phyloP scores from a whole-genome alignment of 1,140 invertebrate genomes.

The Pygmarrhopalites habei region DNA sequence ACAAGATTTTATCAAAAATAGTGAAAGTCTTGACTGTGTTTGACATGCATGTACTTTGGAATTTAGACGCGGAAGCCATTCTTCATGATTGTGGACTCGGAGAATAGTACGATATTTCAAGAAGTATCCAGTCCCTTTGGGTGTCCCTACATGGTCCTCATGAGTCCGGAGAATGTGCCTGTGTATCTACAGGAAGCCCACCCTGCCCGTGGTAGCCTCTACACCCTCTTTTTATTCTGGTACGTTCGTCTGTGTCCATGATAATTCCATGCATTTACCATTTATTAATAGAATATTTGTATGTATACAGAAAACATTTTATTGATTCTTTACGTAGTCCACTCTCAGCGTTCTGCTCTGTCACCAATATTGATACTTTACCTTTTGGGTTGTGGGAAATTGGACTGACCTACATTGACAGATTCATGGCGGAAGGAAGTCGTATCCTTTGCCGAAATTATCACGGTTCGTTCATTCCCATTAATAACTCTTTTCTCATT shows the following conservation, averaged over 20 bases:
- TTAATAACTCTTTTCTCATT: no score
- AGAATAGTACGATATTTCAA: slow-evolving; percentile 90
- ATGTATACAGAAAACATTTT: no score
- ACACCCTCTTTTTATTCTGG: slow-evolving; percentile 64
- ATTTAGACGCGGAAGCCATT: slow-evolving; percentile 85
- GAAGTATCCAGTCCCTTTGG: slow-evolving; percentile 87
- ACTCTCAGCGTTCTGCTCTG: slow-evolving; percentile 84
- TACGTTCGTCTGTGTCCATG: no score
- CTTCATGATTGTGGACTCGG: slow-evolving; percentile 89
- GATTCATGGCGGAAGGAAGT: slow-evolving; percentile 82
- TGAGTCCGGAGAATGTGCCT: slow-evolving; percentile 87
- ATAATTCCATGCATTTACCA: no score
- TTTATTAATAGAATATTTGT: no score
- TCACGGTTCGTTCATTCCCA: no score
- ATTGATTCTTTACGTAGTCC: slow-evolving; percentile 92
- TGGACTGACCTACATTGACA: slow-evolving; percentile 77
- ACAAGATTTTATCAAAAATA: no score
- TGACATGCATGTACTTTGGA: no score
- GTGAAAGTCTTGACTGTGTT: no score
- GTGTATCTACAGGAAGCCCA: slow-evolving; percentile 54
- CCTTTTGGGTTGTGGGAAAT: slow-evolving; percentile 83
- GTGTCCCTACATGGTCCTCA: slow-evolving; percentile 85
- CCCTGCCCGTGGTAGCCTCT: slow-evolving; percentile 64
- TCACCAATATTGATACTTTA: slow-evolving; percentile 79
- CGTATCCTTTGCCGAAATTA: slow-evolving; percentile 53